phyloP scores from a whole-genome alignment of 2,797 vertebrate genomes.

The Alcedo quadribrachys region DNA sequence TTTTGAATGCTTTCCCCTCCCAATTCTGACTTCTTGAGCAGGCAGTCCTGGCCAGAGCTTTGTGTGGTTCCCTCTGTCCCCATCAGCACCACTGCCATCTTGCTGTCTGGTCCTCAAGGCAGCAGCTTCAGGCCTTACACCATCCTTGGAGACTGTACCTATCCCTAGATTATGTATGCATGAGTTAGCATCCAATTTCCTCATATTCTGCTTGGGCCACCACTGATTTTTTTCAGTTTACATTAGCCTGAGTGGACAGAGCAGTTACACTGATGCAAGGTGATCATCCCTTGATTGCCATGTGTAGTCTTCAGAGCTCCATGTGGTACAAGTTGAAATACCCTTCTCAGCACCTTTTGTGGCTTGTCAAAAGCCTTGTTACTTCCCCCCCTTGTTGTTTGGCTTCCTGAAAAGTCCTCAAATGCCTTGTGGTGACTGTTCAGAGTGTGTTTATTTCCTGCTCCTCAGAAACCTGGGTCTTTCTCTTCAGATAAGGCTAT shows the following conservation, averaged over 20 bases:
- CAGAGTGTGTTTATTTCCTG: not conserved
- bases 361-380: not conserved
- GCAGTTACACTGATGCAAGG: not conserved
- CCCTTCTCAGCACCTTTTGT: not conserved
- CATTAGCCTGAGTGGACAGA: not conserved
- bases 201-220: not conserved
- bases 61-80: not conserved
- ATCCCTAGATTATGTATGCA: not conserved
- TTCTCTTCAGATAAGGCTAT: not conserved
- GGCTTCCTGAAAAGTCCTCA: not conserved
- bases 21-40: not conserved
- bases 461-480: not conserved
- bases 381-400: not conserved
- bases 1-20: not conserved
- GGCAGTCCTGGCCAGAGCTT: not conserved
- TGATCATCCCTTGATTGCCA: not conserved
- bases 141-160: not conserved
- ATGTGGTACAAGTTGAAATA: not conserved
- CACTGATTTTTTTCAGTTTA: not conserved
- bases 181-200: not conserved
- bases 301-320: not conserved
- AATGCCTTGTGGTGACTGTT: not conserved
- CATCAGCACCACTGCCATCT: not conserved
- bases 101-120: accelerated
- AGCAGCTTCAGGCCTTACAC: not conserved